Evolutionary conservation across 2,113 vertebrate species (phyloP), one percentile per base, ranked within the genome.

Genomic region (Oncorhynchus keta): DNA sequence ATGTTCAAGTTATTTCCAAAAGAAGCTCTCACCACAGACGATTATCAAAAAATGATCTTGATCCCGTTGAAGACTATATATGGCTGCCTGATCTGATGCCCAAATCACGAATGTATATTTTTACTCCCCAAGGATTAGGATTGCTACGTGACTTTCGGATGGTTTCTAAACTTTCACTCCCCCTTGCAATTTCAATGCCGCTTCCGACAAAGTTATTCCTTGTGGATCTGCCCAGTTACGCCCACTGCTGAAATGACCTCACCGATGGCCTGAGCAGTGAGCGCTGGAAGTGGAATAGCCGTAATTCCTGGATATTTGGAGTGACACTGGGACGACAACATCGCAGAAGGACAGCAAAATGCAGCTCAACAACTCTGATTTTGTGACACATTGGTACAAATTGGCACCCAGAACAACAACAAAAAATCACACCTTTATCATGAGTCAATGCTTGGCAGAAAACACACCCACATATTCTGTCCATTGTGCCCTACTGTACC

Each of bases 151-250:
- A 72, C 12, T 76, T 64, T 59, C 18, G 67, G 66, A 64, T 74
- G 45, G 68, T 8, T 51, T 73, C 61, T 8, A 20, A 65, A 84
- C 75, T 89, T 90, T 90, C 83, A 79, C 87, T 87, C 76, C 77
- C 75, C 70, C 45, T 32, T 18, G 68, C 28, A 80, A 30, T 73
- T 73, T 83, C 30, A 77, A 70, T 18, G 14, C 22, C 30, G 70
- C 74, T 76, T 18, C 73, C 45, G 51, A 61, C 68, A 39, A 79
- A 74, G 79, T 74, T 51, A 77, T 77, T 66, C 70, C 12, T 81
- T 65, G 26, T n/a, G 74, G 78, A 74, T 78, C 79, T 81, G 80
- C 89, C 88, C 86, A 73, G 73, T 74, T 45, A 85, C 87, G 83
- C 86, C 86, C 81, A 88, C 83, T 57, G 76, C 73, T 20, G 51